Evolutionary conservation across 2,888 invertebrate genomes (phyloP), one percentile per base, ranked within the genome.

Genomic region (Noctua janthe): DNA sequence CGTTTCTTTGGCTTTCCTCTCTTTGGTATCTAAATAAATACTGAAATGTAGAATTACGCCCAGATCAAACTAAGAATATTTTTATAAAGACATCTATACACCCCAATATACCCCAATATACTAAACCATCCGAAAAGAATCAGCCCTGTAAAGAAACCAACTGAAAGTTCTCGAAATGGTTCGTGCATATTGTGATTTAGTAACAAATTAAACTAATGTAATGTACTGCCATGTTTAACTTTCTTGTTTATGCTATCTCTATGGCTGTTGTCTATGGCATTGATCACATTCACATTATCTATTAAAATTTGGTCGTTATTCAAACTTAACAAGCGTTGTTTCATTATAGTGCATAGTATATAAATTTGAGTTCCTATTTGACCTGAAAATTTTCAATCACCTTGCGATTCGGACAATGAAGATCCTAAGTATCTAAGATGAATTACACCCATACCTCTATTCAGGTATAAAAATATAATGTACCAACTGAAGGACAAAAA

Each of bases 401-500:
- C 23, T 67, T 67, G 43, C 13, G 67, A 43, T 69, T n/a, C n/a
- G 11, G 67, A n/a, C n/a, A 67, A 39, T 66, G 23, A 43, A 67
- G 23, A 23, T 43, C 67, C 13, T 43, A 39, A 39, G 39, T 67
- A 23, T 13, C 35, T 54, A 62, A 59, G 15, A 13, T 29, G 8
- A 84, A 84, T 80, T 84, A 59, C 43, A 56, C 29, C 23, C 49
- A 17, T 23, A 49, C 17, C 29, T 39, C 43, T 29, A 7, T n/a
- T 51, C 51, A 29, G 23, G 35, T 82, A 54, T 39, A 80, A 4
- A 71, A 80, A 67, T 54, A 80, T 80, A 80, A 80, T 71, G 51
- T 70, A 43, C 69, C n/a, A n/a, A 17, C 62, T 62, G 11, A 71
- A 84, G 67, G 39, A 62, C 59, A 82, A 81, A 82, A 83, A 82